Evolutionary conservation across 2,888 invertebrate genomes (phyloP).

Genomic region (Metallyticus violacea): DNA sequence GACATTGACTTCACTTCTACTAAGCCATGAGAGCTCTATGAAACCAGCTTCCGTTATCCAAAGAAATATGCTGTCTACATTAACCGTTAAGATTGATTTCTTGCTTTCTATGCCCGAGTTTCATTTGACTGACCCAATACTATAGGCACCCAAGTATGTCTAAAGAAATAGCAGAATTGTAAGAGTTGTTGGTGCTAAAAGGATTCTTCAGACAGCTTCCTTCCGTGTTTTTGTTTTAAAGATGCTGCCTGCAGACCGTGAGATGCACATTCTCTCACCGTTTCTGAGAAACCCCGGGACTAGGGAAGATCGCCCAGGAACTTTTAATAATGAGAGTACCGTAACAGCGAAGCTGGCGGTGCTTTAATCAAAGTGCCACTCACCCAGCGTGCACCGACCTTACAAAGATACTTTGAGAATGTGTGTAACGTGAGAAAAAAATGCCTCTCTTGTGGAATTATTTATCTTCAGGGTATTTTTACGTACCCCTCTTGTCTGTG

Average conservation of each 20-base stretch:
- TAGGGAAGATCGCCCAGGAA: no score
- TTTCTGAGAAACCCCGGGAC: no score
- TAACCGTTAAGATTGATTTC: no score
- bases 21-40: no score
- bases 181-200: no score
- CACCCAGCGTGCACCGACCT: no score
- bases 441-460: no score
- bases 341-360: no score
- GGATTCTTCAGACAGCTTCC: neutral
- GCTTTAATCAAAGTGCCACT: neutral
- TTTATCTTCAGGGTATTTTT: neutral
- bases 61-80: no score
- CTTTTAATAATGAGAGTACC: neutral
- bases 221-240: neutral
- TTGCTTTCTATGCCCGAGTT: neutral
- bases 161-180: neutral
- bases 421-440: no score
- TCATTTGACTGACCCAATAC: neutral
- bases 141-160: neutral
- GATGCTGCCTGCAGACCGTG: neutral
- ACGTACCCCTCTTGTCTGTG: neutral
- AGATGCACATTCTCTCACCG: neutral
- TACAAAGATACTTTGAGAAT: neutral
- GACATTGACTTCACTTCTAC: no score
- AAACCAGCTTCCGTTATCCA: no score